Evolutionary conservation across 1,140 invertebrate genomes (phyloP).

Genomic region (Berghia stephanieae): DNA sequence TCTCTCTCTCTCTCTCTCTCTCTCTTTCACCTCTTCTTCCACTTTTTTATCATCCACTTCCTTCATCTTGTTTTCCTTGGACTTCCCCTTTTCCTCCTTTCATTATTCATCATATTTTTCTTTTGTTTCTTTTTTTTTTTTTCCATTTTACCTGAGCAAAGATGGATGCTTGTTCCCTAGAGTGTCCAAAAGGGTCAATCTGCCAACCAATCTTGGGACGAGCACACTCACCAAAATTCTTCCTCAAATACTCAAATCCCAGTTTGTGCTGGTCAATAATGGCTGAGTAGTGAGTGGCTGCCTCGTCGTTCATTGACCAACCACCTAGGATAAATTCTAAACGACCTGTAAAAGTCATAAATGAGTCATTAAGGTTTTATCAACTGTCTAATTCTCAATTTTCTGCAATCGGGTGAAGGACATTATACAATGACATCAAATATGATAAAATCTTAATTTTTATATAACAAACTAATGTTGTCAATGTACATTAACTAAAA

Average conservation of each 20-base stretch:
- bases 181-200: conserved; percentile 94
- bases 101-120: too few species aligned
- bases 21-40: too few species aligned
- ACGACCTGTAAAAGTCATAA: conserved; percentile 68
- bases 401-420: neutral
- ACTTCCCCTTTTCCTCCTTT: too few species aligned
- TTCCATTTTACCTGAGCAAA: conserved; percentile 83
- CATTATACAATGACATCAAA: neutral
- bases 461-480: conserved; percentile 18
- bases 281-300: conserved; percentile 88
- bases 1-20: too few species aligned
- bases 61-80: too few species aligned
- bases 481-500: too few species aligned
- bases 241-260: conserved; percentile 75
- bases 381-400: neutral
- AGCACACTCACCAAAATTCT: conserved; percentile 85
- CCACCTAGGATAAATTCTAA: conserved; percentile 85
- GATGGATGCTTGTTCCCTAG: conserved; percentile 83
- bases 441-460: neutral
- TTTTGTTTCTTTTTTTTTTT: too few species aligned
- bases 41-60: too few species aligned
- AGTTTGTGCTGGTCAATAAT: conserved; percentile 90
- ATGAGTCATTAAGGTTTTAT: neutral
- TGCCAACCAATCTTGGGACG: conserved; percentile 88
- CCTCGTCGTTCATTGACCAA: conserved; percentile 96